Percentiles rank a stretch among this genome's conserved stretches.
phyloP scores from a whole-genome alignment of 2,888 invertebrate genomes.

The Zaprionus obscuricornis region DNA sequence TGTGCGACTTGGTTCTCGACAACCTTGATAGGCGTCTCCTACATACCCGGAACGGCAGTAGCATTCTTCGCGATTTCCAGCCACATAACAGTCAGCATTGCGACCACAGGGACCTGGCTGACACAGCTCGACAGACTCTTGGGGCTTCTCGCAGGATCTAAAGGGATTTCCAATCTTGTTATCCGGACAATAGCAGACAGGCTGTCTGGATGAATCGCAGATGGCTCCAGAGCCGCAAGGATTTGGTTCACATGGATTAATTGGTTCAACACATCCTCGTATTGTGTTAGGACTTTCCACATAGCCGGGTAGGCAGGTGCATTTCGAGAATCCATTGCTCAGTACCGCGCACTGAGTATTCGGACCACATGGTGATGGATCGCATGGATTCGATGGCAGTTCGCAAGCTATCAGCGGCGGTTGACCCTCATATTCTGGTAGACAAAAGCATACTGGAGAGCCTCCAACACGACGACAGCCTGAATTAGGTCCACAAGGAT shows the following conservation, averaged over 20 bases:
- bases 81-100: conserved; percentile 93
- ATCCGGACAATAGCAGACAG: conserved; percentile 94
- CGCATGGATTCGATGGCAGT: conserved; percentile 90
- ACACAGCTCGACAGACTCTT: conserved; percentile 87
- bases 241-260: conserved; percentile 92
- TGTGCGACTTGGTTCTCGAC: conserved; percentile 87
- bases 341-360: conserved; percentile 93
- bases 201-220: conserved; percentile 90
- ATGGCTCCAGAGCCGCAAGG: conserved; percentile 91
- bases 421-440: conserved; percentile 93
- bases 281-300: conserved; percentile 95
- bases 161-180: conserved; percentile 93
- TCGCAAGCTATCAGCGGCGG: conserved; percentile 90
- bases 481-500: conserved; percentile 93
- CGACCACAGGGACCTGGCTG: conserved; percentile 92
- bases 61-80: conserved; percentile 92
- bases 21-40: conserved; percentile 92
- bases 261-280: conserved; percentile 91
- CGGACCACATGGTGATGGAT: conserved; percentile 93
- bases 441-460: conserved; percentile 92
- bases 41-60: conserved; percentile 90
- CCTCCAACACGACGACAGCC: conserved; percentile 91
- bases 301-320: conserved; percentile 92
- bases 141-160: conserved; percentile 87
- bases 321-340: conserved; percentile 92